Percentiles rank a stretch among this genome's conserved stretches.
Conservation (phyloP, 2,888 invertebrate species). For the Amiota communis region DNA sequence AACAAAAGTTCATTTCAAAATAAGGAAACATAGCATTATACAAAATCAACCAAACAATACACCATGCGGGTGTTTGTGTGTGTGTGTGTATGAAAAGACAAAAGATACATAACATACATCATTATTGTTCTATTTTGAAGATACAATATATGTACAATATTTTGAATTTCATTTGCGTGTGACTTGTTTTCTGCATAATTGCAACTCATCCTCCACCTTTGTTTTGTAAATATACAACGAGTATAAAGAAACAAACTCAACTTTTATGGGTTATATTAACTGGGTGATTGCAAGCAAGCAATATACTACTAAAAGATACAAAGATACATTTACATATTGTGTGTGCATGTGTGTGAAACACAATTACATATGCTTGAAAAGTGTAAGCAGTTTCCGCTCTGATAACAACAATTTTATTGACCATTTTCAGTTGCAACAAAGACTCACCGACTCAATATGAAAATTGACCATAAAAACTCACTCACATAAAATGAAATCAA, state of each 20-base stretch:
- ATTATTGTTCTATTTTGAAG: background rate
- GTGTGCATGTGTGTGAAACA: background rate
- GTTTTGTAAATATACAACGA: no score
- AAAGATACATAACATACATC: background rate
- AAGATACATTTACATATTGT: background rate
- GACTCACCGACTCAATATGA: constrained; percentile 8
- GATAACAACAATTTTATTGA: constrained; percentile 54
- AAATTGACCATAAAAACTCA: constrained; percentile 21
- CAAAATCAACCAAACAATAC: no score
- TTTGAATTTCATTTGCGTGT: constrained; percentile 7
- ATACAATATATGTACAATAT: no score
- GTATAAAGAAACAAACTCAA: constrained; percentile 39
- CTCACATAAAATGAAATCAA: constrained; percentile 6
- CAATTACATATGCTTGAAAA: constrained; percentile 33
- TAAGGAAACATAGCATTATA: no score
- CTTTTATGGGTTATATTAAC: constrained; percentile 49
- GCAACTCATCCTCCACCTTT: background rate
- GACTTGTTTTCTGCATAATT: constrained; percentile 20
- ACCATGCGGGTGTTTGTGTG: no score
- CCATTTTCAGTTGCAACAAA: constrained; percentile 48
- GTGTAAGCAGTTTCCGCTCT: constrained; percentile 51
- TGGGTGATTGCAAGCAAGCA: constrained; percentile 49
- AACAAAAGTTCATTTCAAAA: no score
- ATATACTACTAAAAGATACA: constrained; percentile 36
- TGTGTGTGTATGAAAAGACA: background rate